Conservation (phyloP, 2,113 vertebrate species). For the Otocyon megalotis region DNA sequence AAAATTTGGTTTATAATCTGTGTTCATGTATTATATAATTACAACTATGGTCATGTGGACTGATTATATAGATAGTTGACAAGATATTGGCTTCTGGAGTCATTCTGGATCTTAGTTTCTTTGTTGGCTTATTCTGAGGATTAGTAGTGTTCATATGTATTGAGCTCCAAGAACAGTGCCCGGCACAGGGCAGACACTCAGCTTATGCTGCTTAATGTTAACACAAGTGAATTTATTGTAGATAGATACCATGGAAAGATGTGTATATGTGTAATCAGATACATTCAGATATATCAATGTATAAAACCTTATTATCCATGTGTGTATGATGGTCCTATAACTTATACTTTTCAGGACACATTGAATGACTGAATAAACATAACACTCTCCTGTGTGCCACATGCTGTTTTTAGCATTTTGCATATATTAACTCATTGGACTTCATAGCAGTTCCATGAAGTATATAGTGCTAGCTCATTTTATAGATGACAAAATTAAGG, state of each 20-base stretch:
- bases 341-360: neutral
- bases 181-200: no score
- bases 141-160: neutral
- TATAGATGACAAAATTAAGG: neutral
- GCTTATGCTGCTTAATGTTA: neutral
- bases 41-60: neutral
- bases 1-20: neutral
- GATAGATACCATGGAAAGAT: neutral
- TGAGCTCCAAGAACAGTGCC: neutral
- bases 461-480: neutral
- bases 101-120: neutral
- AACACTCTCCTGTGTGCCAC: neutral
- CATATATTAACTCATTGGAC: neutral
- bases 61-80: neutral
- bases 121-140: neutral
- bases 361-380: neutral
- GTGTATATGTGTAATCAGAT: neutral
- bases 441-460: neutral
- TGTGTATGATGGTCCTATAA: neutral
- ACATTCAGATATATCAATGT: fast-evolving
- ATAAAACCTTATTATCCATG: fast-evolving
- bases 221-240: neutral
- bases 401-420: neutral
- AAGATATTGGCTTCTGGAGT: neutral
- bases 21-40: neutral